Evolutionary conservation across 2,888 invertebrate species (phyloP).

Genomic region (Zonitis immaculata): DNA sequence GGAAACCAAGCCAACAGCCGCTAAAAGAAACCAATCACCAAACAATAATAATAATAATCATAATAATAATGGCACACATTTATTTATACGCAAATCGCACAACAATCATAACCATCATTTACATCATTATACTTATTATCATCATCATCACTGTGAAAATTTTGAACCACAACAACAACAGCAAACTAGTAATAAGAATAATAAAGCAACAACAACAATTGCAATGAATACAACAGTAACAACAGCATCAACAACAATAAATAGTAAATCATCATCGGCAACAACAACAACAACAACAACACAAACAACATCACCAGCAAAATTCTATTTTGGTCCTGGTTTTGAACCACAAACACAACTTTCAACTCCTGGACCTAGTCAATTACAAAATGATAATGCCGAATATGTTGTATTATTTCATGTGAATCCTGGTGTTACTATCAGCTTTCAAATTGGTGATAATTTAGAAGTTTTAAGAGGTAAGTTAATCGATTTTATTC

Average conservation of each 20-base stretch:
- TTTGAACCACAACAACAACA: slow-evolving; percentile 32
- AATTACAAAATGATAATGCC: slow-evolving; percentile 33
- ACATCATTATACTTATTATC: slow-evolving; percentile 46
- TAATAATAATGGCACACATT: slow-evolving; percentile 10
- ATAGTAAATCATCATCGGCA: background rate
- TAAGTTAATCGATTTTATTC: too few relatives aligned
- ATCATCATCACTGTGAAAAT: slow-evolving; percentile 52
- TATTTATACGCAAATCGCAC: slow-evolving; percentile 30
- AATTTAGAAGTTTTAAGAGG: slow-evolving; percentile 72
- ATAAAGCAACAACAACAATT: background rate
- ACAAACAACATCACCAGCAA: slow-evolving; percentile 50
- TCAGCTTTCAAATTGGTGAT: slow-evolving; percentile 70
- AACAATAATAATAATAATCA: slow-evolving; percentile 18
- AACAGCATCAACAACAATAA: background rate
- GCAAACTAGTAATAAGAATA: background rate
- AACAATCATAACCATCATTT: slow-evolving; percentile 52
- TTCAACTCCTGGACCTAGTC: slow-evolving; percentile 34
- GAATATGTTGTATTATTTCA: slow-evolving; percentile 70
- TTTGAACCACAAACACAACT: slow-evolving; percentile 53
- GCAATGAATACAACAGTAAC: background rate
- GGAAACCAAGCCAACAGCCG: slow-evolving; percentile 38
- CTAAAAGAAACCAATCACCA: slow-evolving; percentile 15
- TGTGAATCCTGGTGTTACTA: slow-evolving; percentile 71
- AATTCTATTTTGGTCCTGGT: slow-evolving; percentile 58
- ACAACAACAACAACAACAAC: slow-evolving; percentile 29